A percentile compares a stretch with the other conserved stretches of the same genome.
These are phyloP conservation scores for Gobiocypris rarus DNA, from an alignment of 2,113 vertebrate genomes.

Conservation along the genomic window DNA sequence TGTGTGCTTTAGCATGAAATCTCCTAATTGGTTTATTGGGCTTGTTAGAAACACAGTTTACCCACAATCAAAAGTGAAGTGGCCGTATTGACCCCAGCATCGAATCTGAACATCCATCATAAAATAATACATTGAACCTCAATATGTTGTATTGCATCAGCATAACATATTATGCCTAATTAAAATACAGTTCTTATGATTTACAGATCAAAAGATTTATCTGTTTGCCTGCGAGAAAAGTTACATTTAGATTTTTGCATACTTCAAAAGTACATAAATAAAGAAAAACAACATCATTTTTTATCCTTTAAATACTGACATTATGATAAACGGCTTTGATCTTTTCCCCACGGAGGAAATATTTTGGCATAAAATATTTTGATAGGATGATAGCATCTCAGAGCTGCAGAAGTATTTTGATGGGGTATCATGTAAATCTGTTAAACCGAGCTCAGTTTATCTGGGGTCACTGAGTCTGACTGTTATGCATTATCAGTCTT, in stretches of 20 bases:
- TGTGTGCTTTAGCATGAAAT: slow-evolving; percentile 18
- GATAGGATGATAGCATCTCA: slow-evolving; percentile 22
- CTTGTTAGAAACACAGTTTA: slow-evolving; percentile 16
- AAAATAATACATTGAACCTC: background rate
- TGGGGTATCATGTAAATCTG: background rate
- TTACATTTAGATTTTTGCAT: background rate
- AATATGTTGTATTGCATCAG: background rate
- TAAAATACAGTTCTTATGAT: background rate
- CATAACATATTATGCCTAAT: background rate
- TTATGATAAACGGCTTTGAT: slow-evolving; percentile 29
- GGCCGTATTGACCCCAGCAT: background rate
- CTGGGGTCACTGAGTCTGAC: slow-evolving; percentile 28
- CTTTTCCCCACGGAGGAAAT: background rate
- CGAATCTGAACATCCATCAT: background rate
- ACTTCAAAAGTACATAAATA: slow-evolving; percentile 24
- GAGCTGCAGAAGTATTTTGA: background rate
- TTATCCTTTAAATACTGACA: background rate
- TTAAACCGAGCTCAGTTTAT: slow-evolving; percentile 6
- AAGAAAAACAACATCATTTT: slow-evolving; percentile 8
- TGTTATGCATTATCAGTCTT: slow-evolving; percentile 32
- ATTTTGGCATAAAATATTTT: slow-evolving; percentile 11
- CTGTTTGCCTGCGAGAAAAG: background rate
- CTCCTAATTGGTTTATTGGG: slow-evolving; percentile 27
- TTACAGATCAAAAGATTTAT: slow-evolving; percentile 34
- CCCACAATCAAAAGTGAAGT: slow-evolving; percentile 10